These are phyloP conservation scores for Brachypteracias leptosomus DNA, from an alignment of 2,113 vertebrate genomes.

Conservation along the genomic window DNA sequence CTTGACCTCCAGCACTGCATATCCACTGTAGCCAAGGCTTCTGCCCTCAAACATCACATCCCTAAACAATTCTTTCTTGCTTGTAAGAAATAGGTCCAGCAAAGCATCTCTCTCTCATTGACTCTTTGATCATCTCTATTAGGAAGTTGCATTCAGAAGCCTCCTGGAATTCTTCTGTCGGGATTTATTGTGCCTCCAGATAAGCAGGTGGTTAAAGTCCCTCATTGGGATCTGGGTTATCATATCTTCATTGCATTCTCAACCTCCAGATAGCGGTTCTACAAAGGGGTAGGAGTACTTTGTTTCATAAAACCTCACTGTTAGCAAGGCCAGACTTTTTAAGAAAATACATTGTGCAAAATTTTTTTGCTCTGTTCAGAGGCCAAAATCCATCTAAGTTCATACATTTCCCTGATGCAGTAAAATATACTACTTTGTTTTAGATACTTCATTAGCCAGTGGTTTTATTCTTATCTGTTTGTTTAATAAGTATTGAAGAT, in stretches of 20 bases:
- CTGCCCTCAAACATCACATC: not conserved
- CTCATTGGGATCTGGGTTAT: not conserved
- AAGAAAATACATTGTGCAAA: not conserved
- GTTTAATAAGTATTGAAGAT: not conserved
- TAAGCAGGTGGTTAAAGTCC: not conserved
- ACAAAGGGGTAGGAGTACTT: not conserved
- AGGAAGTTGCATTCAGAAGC: not conserved
- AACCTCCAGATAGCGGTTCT: not conserved
- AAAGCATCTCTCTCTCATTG: not conserved
- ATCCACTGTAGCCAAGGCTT: not conserved
- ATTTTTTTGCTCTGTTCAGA: not conserved
- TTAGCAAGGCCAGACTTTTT: not conserved
- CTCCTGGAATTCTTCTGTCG: not conserved
- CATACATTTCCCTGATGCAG: not conserved
- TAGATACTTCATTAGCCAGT: not conserved
- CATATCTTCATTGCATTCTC: not conserved
- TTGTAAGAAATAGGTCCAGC: not conserved
- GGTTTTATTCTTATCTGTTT: slow-evolving; percentile 9
- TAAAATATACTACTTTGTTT: not conserved
- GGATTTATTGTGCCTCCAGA: not conserved
- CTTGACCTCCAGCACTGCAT: not conserved
- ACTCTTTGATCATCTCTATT: not conserved
- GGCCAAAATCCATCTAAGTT: not conserved
- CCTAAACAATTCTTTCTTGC: not conserved
- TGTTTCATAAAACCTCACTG: not conserved